Evolutionary conservation across 23 tunicate genomes (phyloP).

Genomic region (Trididemnum nubilum): DNA sequence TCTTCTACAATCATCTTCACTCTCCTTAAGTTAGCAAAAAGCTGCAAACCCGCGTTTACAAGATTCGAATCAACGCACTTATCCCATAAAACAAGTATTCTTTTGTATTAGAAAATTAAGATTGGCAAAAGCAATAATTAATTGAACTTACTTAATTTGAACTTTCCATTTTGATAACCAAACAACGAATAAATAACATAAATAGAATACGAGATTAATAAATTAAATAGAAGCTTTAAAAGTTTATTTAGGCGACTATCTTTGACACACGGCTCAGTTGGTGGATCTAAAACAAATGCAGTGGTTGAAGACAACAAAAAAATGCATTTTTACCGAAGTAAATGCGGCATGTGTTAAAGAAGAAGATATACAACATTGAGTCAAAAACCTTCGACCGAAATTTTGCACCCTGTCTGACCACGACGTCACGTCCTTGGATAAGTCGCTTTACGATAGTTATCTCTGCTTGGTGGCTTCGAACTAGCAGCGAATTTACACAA

Average conservation of each 20-base stretch:
- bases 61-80: too few species aligned
- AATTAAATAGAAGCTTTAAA: neutral
- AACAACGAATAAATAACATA: neutral
- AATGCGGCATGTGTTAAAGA: neutral
- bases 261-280: neutral
- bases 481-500: too few species aligned
- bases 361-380: neutral
- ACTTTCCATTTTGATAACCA: conserved; percentile 28
- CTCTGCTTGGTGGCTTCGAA: too few species aligned
- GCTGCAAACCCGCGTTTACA: too few species aligned
- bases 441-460: too few species aligned
- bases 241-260: neutral
- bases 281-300: neutral
- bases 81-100: too few species aligned
- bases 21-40: too few species aligned
- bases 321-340: neutral
- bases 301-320: neutral
- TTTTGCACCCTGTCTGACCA: neutral
- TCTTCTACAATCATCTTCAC: too few species aligned
- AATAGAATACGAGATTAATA: neutral
- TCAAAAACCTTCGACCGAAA: neutral
- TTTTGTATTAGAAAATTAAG: too few species aligned
- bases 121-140: too few species aligned
- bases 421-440: too few species aligned
- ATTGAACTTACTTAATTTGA: conserved; percentile 21